Evolutionary conservation across 2,113 vertebrate species (phyloP).

Genomic region (Brachyistius frenatus): DNA sequence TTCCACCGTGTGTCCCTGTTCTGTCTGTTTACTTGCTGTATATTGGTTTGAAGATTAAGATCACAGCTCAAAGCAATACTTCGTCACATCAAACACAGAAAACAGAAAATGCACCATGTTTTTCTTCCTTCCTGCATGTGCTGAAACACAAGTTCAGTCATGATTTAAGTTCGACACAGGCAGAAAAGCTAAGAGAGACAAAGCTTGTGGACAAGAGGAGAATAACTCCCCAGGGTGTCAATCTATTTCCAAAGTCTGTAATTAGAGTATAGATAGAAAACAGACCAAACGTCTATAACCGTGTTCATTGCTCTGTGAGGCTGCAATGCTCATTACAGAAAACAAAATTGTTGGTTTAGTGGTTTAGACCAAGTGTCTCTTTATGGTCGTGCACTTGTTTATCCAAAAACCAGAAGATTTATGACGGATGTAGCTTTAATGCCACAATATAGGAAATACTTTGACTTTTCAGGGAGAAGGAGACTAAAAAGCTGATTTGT

Average conservation of each 20-base stretch:
- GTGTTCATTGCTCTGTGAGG: slow-evolving; percentile 7
- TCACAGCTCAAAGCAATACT: slow-evolving; percentile 25
- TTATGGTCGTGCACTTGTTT: slow-evolving; percentile 25
- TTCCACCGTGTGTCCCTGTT: background rate
- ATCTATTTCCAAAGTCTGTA: slow-evolving; percentile 51
- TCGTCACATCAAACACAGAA: slow-evolving; percentile 8
- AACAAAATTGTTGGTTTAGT: slow-evolving; percentile 31
- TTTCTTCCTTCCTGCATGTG: background rate
- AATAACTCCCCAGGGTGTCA: slow-evolving; percentile 43
- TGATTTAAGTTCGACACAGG: slow-evolving; percentile 34
- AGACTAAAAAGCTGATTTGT: background rate
- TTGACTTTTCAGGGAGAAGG: slow-evolving; percentile 6
- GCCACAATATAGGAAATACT: background rate
- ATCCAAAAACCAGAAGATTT: slow-evolving; percentile 5
- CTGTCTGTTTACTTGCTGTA: slow-evolving; percentile 1
- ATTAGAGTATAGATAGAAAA: slow-evolving; percentile 60
- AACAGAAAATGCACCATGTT: slow-evolving; percentile 24
- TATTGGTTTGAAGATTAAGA: slow-evolving; percentile 29
- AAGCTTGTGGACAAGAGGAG: slow-evolving; percentile 26
- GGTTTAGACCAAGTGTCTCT: slow-evolving; percentile 3
- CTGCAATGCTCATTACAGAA: slow-evolving; percentile 15
- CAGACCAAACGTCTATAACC: slow-evolving; percentile 22
- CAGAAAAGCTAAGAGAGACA: slow-evolving; percentile 19
- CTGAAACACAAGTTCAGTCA: slow-evolving; percentile 33
- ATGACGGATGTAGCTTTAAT: background rate